Evolutionary conservation across 2,113 vertebrate genomes (phyloP), one percentile per base, ranked within the genome.

Genomic region (Lucifuga dentata): DNA sequence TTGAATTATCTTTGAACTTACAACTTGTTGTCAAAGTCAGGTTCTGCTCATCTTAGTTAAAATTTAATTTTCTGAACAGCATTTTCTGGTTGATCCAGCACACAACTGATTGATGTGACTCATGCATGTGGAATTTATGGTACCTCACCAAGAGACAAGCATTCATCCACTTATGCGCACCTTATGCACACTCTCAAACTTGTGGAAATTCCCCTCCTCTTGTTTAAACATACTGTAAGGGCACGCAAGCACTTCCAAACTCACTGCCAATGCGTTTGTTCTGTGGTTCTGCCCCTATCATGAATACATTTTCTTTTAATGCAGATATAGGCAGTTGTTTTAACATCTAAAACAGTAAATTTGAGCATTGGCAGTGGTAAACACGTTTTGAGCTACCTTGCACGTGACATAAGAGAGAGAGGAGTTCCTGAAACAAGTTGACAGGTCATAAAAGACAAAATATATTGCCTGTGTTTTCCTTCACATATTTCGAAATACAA

Each of bases 391-490:
- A 38, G 19, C 46, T 39, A 19, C 23, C 48, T 17, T 57, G 40
- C 55, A 77, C 12, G 10, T 83, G 65, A 72, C 57, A 51, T 35
- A 17, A 36, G 44, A 56, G 5, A n/a, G 59, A 15, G 46, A 55
- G 8, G 51, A 6, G 45, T 65, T 78, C 60, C 59, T 50, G 19
- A 80, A 80, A 87, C 49, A 64, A 76, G 62, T 16, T 44, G 68
- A 78, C 69, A 56, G 24, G 46, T 57, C 58, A 77, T 88, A 83
- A 79, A 84, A 63, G 33, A 23, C 11, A 67, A 44, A 49, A 24
- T 40, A 38, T 52, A 48, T 67, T 39, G 26, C 68, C 24, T 8
- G 16, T 12, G 39, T 29, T 26, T 15, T 60, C 39, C 3, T 0
- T 2, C 23, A 36, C 38, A 23, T 41, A 53, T 62, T 49, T n/a